A percentile compares a stretch with the other conserved stretches of the same genome.
Conservation (phyloP, 1,140 invertebrate species). For the Drosophila arawakana region DNA sequence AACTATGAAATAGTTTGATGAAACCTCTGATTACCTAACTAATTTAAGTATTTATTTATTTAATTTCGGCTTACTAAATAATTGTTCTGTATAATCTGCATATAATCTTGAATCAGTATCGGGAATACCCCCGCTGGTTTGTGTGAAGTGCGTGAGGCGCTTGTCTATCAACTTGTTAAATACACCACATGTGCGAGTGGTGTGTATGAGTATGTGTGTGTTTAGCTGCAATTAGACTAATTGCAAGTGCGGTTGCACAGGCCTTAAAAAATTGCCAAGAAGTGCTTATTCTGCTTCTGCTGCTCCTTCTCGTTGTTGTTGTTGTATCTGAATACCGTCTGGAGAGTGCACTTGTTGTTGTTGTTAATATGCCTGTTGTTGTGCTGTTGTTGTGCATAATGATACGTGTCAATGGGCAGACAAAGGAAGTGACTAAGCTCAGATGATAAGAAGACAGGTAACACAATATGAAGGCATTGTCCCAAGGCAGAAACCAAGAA, state of each 20-base stretch:
- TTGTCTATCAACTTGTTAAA: constrained; percentile 48
- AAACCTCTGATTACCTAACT: too few species aligned
- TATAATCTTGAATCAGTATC: too few species aligned
- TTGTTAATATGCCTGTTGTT: neutral
- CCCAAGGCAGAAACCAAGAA: constrained; percentile 19
- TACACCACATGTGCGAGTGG: constrained; percentile 1
- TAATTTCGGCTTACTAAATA: too few species aligned
- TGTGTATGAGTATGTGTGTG: neutral
- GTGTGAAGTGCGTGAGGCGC: constrained; percentile 6
- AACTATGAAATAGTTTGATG: too few species aligned
- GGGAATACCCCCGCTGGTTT: neutral
- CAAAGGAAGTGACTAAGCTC: constrained; percentile 34
- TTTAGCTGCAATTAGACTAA: constrained; percentile 65
- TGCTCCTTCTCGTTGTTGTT: neutral
- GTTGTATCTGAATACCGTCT: constrained; percentile 2
- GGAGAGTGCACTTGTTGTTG: constrained; percentile 11
- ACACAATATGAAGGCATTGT: constrained; percentile 29
- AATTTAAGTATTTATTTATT: too few species aligned
- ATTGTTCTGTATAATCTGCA: too few species aligned
- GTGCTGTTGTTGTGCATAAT: constrained; percentile 34
- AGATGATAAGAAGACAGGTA: constrained; percentile 40
- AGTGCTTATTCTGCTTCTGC: neutral
- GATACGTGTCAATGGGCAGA: constrained; percentile 50
- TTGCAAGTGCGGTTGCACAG: constrained; percentile 45
- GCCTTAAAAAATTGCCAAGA: constrained; percentile 18